These are phyloP conservation scores for Epinephelus cyanopodus DNA, from an alignment of 2,113 vertebrate species.

Conservation along the genomic window DNA sequence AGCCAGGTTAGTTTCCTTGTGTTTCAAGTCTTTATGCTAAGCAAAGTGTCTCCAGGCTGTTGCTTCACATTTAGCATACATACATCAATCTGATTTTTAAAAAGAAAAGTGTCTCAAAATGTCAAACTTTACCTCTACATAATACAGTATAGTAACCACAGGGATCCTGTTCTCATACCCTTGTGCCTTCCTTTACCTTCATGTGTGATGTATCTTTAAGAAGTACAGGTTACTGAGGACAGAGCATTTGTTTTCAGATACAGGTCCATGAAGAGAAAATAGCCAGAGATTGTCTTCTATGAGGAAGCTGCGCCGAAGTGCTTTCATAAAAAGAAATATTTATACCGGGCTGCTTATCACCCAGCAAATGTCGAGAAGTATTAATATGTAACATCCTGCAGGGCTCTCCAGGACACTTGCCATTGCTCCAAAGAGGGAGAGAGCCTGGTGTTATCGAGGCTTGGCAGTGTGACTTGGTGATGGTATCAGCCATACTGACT, in stretches of 20 bases:
- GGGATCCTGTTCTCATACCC: background rate
- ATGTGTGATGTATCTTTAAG: slow-evolving; percentile 29
- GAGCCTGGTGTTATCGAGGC: slow-evolving; percentile 74
- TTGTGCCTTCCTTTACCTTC: background rate
- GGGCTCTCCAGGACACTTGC: slow-evolving; percentile 78
- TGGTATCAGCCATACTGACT: slow-evolving; percentile 80
- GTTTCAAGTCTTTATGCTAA: no score
- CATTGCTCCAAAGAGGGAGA: slow-evolving; percentile 62
- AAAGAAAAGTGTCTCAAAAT: background rate
- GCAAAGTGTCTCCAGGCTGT: no score
- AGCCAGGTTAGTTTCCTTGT: no score
- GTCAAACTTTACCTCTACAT: background rate
- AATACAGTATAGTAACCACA: background rate
- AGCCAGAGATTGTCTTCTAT: slow-evolving; percentile 49
- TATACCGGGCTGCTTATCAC: slow-evolving; percentile 74
- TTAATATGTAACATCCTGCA: slow-evolving; percentile 83
- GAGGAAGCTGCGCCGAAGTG: slow-evolving; percentile 54
- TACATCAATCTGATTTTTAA: no score
- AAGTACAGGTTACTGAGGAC: slow-evolving; percentile 55
- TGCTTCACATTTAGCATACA: no score
- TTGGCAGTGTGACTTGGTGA: slow-evolving; percentile 76
- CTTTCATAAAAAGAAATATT: slow-evolving; percentile 73
- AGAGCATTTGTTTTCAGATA: slow-evolving; percentile 61
- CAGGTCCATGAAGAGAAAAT: slow-evolving; percentile 37
- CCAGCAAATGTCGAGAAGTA: slow-evolving; percentile 73